phyloP scores from a whole-genome alignment of 2,113 vertebrate genomes.

The Ahaetulla prasina region DNA sequence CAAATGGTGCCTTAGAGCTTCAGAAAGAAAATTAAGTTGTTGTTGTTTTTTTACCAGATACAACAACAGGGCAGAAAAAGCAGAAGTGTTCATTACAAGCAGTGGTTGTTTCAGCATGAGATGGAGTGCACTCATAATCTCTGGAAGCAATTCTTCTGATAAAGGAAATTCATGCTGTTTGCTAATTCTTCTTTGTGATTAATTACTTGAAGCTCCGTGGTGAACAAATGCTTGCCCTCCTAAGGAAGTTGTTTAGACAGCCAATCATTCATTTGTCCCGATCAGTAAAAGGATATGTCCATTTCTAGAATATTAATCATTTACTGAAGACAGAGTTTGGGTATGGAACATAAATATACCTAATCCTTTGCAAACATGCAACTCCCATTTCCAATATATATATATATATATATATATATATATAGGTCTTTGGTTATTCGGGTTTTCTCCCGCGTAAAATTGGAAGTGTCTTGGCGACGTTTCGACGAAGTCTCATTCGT shows the following conservation, averaged over 20 bases:
- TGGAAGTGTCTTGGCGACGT: too few species aligned
- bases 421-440: too few species aligned
- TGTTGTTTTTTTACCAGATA: background rate
- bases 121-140: background rate
- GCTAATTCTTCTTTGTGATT: constrained; percentile 19
- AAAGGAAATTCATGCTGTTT: constrained; percentile 37
- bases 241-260: constrained; percentile 25
- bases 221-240: constrained; percentile 13
- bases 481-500: too few species aligned
- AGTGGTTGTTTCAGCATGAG: background rate
- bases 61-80: background rate
- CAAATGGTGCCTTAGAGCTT: background rate
- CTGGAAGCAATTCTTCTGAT: constrained; percentile 14
- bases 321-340: constrained; percentile 29
- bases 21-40: background rate
- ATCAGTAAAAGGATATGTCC: background rate
- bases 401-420: too few species aligned
- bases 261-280: constrained; percentile 19
- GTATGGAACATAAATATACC: constrained; percentile 9
- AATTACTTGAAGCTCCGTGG: constrained; percentile 26
- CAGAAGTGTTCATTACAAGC: background rate
- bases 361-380: constrained; percentile 19
- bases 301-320: constrained; percentile 12
- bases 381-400: background rate
- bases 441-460: too few species aligned